phyloP scores from a whole-genome alignment of 2,113 vertebrate genomes.

The Ictalurus furcatus region DNA sequence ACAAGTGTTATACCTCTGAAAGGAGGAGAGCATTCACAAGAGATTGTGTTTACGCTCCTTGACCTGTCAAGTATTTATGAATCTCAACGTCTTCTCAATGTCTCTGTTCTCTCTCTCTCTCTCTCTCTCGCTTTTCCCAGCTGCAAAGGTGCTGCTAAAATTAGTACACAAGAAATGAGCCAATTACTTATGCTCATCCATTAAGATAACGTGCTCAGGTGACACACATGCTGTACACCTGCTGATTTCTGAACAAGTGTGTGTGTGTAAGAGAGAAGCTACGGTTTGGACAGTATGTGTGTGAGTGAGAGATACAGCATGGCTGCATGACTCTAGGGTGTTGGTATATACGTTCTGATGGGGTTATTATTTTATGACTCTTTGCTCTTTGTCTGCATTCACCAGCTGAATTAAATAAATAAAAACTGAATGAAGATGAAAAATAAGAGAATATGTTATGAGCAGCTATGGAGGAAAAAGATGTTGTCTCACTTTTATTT shows the following conservation, averaged over 20 bases:
- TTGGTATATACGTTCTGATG: neutral
- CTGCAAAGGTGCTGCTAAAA: constrained; percentile 1
- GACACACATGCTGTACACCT: neutral
- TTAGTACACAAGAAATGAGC: constrained; percentile 32
- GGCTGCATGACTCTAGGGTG: neutral
- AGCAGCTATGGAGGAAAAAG: constrained; percentile 64
- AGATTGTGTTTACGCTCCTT: constrained; percentile 68
- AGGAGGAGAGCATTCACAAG: constrained; percentile 54
- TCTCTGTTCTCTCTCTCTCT: neutral
- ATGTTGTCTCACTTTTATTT: constrained; percentile 70
- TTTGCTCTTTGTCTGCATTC: constrained; percentile 69
- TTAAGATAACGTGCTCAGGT: constrained; percentile 13
- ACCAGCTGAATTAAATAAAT: constrained; percentile 59
- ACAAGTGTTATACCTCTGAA: constrained; percentile 65
- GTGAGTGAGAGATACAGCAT: neutral
- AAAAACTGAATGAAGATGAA: constrained; percentile 79
- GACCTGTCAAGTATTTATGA: constrained; percentile 49
- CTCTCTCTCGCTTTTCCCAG: neutral
- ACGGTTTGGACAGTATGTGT: neutral
- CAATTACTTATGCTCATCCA: constrained; percentile 31
- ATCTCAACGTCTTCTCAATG: neutral
- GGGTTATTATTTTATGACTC: constrained; percentile 72
- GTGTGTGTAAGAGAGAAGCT: neutral
- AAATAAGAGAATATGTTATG: constrained; percentile 63
- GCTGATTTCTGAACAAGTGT: constrained; percentile 1